Conservation (phyloP, 2,797 vertebrate genomes). For the Propithecus deckenii region DNA sequence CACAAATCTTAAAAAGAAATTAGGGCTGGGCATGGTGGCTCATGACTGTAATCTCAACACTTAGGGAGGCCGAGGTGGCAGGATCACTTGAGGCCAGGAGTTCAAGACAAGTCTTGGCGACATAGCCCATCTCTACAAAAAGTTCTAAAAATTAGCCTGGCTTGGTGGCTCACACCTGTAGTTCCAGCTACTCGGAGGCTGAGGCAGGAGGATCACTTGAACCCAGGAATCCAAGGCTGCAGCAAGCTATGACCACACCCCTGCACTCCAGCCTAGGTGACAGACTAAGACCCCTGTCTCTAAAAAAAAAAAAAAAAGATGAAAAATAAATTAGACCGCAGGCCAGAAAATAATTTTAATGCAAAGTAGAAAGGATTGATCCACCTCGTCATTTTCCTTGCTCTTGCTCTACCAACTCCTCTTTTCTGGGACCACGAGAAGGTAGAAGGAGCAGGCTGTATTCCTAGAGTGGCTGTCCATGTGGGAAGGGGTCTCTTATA, state of each 20-base stretch:
- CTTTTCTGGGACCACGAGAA: neutral
- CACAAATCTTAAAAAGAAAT: constrained; percentile 55
- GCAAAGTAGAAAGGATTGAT: constrained; percentile 27
- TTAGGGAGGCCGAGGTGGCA: neutral
- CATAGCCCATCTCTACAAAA: neutral
- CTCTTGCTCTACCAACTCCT: neutral
- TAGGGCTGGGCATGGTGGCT: neutral
- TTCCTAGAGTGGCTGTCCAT: neutral
- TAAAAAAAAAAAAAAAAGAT: neutral
- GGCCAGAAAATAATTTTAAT: constrained; percentile 73
- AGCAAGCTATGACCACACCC: neutral
- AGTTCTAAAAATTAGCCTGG: neutral
- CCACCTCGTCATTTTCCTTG: constrained; percentile 18
- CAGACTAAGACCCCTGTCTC: neutral
- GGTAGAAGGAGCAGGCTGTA: neutral
- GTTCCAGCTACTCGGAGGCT: neutral
- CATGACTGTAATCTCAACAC: neutral
- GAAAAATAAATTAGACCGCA: constrained; percentile 57
- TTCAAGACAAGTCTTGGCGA: neutral
- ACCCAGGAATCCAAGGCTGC: neutral
- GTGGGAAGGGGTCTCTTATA: neutral
- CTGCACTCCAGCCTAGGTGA: neutral
- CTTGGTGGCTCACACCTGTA: neutral
- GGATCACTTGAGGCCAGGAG: neutral
- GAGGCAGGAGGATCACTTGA: neutral